These are phyloP conservation scores for Ficedula albicollis DNA, from an alignment of 2,797 vertebrate species.

Conservation along the genomic window DNA sequence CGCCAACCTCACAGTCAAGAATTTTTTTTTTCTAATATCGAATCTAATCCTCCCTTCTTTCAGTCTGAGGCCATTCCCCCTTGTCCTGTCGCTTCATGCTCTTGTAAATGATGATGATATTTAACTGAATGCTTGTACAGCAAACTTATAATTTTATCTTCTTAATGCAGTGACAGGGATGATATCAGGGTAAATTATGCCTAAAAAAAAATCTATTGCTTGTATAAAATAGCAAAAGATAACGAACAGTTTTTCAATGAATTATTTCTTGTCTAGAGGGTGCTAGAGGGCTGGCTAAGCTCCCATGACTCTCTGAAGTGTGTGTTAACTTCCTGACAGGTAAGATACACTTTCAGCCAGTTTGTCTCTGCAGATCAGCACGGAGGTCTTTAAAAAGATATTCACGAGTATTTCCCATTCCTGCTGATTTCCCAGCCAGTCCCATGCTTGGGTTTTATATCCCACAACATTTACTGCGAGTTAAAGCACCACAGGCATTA, in stretches of 20 bases:
- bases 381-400: background rate
- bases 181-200: background rate
- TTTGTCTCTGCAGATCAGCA: background rate
- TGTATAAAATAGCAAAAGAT: background rate
- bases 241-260: background rate
- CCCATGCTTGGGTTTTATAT: background rate
- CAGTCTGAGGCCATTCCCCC: background rate
- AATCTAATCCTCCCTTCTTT: background rate
- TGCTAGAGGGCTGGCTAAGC: background rate
- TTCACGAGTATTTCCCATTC: background rate
- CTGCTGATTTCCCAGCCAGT: background rate
- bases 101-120: background rate
- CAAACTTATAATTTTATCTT: background rate
- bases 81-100: background rate
- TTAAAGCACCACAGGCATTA: background rate
- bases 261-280: background rate
- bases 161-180: background rate
- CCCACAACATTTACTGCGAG: background rate
- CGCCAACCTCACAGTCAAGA: background rate
- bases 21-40: background rate
- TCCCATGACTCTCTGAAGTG: background rate
- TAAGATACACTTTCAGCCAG: background rate
- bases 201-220: background rate
- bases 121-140: background rate
- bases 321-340: background rate